These are phyloP conservation scores for Dryomyza anilis DNA, from an alignment of 2,888 invertebrate species.

Conservation along the genomic window DNA sequence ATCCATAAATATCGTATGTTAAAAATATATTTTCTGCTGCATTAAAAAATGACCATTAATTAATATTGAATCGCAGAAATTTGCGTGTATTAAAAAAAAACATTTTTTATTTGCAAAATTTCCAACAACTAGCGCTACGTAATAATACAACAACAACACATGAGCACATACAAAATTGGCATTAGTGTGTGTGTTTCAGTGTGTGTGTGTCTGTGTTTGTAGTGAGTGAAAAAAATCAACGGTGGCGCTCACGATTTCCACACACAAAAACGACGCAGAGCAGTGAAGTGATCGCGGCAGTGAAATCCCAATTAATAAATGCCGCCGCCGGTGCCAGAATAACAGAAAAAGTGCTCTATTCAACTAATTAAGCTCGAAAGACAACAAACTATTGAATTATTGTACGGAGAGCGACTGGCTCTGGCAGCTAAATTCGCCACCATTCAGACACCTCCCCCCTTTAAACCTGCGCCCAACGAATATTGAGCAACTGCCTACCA, in stretches of 20 bases:
- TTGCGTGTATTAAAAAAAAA: too few relatives aligned
- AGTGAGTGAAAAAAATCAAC: background rate
- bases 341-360: constrained; percentile 11
- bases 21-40: too few relatives aligned
- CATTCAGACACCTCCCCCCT: too few relatives aligned
- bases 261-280: background rate
- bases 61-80: background rate
- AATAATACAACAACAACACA: constrained; percentile 9
- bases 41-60: too few relatives aligned
- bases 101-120: too few relatives aligned
- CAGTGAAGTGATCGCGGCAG: constrained; percentile 1
- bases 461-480: too few relatives aligned
- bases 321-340: constrained; percentile 19
- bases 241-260: background rate
- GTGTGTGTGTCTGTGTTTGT: background rate
- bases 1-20: too few relatives aligned
- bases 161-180: background rate
- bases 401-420: too few relatives aligned
- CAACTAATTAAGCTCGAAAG: constrained; percentile 33
- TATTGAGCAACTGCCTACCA: too few relatives aligned
- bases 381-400: background rate
- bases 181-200: background rate
- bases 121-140: constrained; percentile 12
- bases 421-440: too few relatives aligned
- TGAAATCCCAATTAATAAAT: constrained; percentile 16